Conservation (phyloP, 2,888 invertebrate genomes). For the Dioctria linearis region DNA sequence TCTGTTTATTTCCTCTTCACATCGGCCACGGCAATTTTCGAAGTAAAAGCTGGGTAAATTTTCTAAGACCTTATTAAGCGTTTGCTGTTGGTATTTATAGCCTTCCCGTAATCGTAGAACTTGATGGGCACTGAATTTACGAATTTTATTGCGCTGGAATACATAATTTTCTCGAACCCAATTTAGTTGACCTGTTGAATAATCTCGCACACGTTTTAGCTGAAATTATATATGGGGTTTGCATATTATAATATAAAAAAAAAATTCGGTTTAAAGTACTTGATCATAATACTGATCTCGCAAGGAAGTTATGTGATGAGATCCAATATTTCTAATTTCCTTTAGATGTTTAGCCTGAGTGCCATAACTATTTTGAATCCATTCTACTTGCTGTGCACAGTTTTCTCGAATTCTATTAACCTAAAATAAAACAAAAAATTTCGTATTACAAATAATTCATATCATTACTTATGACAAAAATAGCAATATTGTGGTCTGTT, state of each 20-base stretch:
- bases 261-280: conserved; percentile 72
- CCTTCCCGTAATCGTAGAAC: conserved; percentile 90
- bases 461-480: too few species aligned
- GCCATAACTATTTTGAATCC: conserved; percentile 93
- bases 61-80: conserved; percentile 93
- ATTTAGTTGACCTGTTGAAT: conserved; percentile 91
- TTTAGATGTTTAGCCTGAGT: conserved; percentile 88
- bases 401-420: conserved; percentile 94
- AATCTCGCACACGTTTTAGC: conserved; percentile 93
- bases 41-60: conserved; percentile 92
- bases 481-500: too few species aligned
- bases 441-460: too few species aligned
- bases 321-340: conserved; percentile 93
- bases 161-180: conserved; percentile 97
- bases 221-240: conserved; percentile 70
- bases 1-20: conserved; percentile 72
- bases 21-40: conserved; percentile 92
- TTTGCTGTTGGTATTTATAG: conserved; percentile 96
- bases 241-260: conserved; percentile 56
- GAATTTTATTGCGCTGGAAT: conserved; percentile 93
- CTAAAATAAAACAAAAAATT: conserved; percentile 68
- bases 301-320: conserved; percentile 86
- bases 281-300: conserved; percentile 95
- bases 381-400: conserved; percentile 93
- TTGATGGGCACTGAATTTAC: conserved; percentile 95